phyloP scores from a whole-genome alignment of 1,140 invertebrate species.

The Drosophila orosa region DNA sequence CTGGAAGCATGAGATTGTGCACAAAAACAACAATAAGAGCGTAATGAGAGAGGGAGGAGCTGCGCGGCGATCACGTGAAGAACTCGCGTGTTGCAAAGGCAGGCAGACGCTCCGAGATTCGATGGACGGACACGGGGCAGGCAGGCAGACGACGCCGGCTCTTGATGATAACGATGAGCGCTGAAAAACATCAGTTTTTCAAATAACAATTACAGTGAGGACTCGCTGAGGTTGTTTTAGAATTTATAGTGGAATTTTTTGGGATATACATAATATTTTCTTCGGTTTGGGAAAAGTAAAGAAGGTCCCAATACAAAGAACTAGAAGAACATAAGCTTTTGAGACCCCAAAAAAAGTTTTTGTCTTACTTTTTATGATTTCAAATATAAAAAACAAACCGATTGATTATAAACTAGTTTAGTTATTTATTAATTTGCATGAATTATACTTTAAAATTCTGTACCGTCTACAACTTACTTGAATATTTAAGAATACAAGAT shows the following conservation, averaged over 20 bases:
- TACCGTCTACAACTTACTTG: too few species aligned
- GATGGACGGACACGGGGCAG: conserved; percentile 14
- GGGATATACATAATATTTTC: too few species aligned
- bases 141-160: conserved; percentile 38
- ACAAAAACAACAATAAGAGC: conserved; percentile 6
- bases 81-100: conserved; percentile 41
- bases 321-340: not conserved
- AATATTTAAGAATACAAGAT: not conserved
- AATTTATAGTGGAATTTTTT: not conserved
- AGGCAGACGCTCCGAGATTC: conserved; percentile 41
- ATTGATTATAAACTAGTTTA: not conserved
- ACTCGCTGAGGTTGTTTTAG: not conserved
- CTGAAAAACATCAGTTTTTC: conserved; percentile 54
- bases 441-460: not conserved
- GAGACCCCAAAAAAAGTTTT: too few species aligned
- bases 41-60: conserved; percentile 2
- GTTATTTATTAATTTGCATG: not conserved
- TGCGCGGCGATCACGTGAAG: conserved; percentile 61
- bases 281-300: not conserved
- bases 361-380: not conserved
- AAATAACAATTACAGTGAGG: conserved; percentile 47
- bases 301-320: not conserved
- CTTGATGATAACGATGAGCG: conserved; percentile 55
- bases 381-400: rapidly evolving
- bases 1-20: conserved; percentile 37